These are phyloP conservation scores for Turritopsis dohrnii DNA, from an alignment of 30 jellyfish, hydroid and myxozoan species.

Conservation along the genomic window DNA sequence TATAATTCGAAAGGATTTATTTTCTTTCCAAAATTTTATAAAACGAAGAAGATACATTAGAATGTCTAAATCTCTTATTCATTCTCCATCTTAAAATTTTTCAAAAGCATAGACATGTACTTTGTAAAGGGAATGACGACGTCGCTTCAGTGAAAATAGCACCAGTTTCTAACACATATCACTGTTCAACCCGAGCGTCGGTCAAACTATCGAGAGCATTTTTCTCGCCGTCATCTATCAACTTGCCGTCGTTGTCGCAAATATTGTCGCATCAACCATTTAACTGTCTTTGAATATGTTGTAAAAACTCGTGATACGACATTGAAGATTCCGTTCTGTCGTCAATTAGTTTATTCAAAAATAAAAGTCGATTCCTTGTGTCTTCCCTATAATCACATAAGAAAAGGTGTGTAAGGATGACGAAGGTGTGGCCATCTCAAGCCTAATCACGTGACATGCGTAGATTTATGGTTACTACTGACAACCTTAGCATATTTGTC, in stretches of 20 bases:
- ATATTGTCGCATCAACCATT: conserved; percentile 21
- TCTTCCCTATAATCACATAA: conserved; percentile 56
- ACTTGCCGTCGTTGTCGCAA: background rate
- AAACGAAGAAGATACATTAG: background rate
- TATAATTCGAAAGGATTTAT: background rate
- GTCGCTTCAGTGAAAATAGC: background rate
- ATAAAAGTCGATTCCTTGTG: conserved; percentile 64
- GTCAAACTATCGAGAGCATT: background rate
- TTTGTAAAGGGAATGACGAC: background rate
- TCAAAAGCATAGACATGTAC: background rate
- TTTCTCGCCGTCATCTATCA: background rate
- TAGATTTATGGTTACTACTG: too few species aligned
- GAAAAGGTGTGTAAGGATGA: background rate
- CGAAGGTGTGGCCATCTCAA: too few species aligned
- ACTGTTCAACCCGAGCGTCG: background rate
- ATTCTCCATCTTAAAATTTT: background rate
- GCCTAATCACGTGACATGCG: too few species aligned
- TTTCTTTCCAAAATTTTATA: background rate
- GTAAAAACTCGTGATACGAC: conserved; percentile 90
- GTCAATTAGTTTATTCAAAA: conserved; percentile 67
- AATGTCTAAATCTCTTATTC: background rate
- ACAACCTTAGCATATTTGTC: too few species aligned
- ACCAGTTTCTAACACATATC: background rate
- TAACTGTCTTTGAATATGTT: conserved; percentile 82
- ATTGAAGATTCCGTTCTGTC: conserved; percentile 93